Conservation (phyloP, 2,113 vertebrate genomes). For the Gobio gobio region DNA sequence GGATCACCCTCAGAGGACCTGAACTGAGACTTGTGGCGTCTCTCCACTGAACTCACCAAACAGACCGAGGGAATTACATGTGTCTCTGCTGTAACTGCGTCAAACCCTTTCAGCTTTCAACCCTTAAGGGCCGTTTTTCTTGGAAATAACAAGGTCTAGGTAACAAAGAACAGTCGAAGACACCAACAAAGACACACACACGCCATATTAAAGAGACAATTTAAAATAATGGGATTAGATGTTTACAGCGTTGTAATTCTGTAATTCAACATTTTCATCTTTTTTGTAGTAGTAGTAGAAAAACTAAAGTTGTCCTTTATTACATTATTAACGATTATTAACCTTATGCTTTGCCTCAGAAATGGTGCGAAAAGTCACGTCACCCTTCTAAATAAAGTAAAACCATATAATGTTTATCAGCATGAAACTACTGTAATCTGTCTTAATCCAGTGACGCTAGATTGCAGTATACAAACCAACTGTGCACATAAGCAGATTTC, state of each 20-base stretch:
- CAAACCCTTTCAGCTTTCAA: slow-evolving; percentile 13
- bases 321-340: background rate
- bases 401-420: slow-evolving; percentile 13
- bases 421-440: background rate
- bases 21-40: background rate
- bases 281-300: background rate
- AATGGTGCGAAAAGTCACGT: background rate
- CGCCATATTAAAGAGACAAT: slow-evolving; percentile 38
- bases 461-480: background rate
- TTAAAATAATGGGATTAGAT: slow-evolving; percentile 30
- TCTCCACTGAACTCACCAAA: slow-evolving; percentile 2
- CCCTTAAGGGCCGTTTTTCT: background rate
- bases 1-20: background rate
- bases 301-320: background rate
- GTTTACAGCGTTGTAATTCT: background rate
- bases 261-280: background rate
- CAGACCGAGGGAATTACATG: background rate
- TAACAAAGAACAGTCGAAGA: slow-evolving; percentile 25
- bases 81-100: slow-evolving; percentile 10
- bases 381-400: background rate
- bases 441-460: background rate
- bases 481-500: background rate
- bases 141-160: slow-evolving; percentile 9
- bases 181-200: slow-evolving; percentile 11
- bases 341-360: background rate